Evolutionary conservation across 2,113 vertebrate species (phyloP), one percentile per base, ranked within the genome.

Genomic region (Andinoacara biseriatus): DNA sequence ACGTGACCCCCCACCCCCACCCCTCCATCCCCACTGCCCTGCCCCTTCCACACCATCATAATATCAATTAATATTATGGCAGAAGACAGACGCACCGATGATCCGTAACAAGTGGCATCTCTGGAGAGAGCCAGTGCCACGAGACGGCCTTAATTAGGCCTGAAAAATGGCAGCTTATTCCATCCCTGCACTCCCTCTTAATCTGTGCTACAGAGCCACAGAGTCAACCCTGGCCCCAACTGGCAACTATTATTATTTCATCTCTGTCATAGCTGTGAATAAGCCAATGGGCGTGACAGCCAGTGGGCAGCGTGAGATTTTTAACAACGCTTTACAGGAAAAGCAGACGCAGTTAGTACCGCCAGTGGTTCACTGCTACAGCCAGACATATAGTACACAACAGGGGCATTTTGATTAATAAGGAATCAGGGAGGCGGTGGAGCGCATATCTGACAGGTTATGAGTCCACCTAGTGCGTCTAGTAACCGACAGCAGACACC

Each of bases 1-100:
- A 77, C 29, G 65, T 82, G 84, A 94, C 90, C 91, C 81, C 91
- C 81, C 74, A 5, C 10, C 78, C 54, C 20, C 6, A 5, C 43
- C 58, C 18, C 69, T 20, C 76, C 22, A 26, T 74, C 82, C 86
- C 80, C 52, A 24, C 58, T 77, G 85, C 76, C 78, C 58, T 61
- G 81, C 89, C 77, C 88, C 76, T 82, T 78, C 78, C 84, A 84
- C 91, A 86, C 87, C 86, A 86, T 91, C 90, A 88, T 93, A 92
- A 94, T 91, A 94, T 94, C 93, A 94, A 94, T 95, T 95, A 95
- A 94, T 92, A 91, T 92, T 84, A 90, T 89, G 90, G 94, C 94
- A 91, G 83, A 81, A 93, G 91, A 95, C 94, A 94, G 94, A 93
- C 86, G 76, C 90, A 84, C 86, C 85, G 85, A 84, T 92, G 93